Conservation (phyloP, 2,797 vertebrate species). For the Gouania willdenowi region DNA sequence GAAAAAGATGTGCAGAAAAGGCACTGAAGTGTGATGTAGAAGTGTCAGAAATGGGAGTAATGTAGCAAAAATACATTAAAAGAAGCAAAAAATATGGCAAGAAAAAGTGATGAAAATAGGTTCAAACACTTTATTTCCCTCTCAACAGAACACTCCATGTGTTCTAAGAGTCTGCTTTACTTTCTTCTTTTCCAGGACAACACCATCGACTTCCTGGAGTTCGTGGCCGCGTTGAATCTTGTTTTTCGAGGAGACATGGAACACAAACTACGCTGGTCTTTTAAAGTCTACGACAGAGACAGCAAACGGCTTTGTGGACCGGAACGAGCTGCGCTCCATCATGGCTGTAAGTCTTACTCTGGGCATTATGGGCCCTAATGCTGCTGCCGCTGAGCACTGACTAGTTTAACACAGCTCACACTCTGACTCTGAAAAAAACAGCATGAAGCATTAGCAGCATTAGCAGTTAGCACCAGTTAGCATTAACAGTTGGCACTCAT, state of each 20-base stretch:
- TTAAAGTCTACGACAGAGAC: constrained; percentile 61
- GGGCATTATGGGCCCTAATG: not conserved
- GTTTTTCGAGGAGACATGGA: constrained; percentile 57
- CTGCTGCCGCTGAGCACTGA: too few species aligned
- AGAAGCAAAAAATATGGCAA: too few species aligned
- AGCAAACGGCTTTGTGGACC: constrained; percentile 55
- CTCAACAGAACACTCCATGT: too few species aligned
- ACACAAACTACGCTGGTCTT: constrained; percentile 58
- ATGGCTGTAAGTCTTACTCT: constrained; percentile 26
- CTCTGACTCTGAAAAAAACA: too few species aligned
- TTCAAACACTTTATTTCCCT: not conserved
- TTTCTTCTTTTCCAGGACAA: constrained; percentile 64
- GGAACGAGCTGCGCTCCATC: constrained; percentile 45
- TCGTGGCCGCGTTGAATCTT: constrained; percentile 57
- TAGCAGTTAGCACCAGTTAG: too few species aligned
- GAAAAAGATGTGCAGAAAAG: too few species aligned
- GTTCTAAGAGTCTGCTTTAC: too few species aligned
- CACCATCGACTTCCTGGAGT: constrained; percentile 56
- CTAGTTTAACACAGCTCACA: too few species aligned
- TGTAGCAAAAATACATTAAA: not conserved
- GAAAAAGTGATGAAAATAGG: too few species aligned
- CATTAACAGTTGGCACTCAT: not conserved
- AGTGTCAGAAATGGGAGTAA: too few species aligned
- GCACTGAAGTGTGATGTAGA: too few species aligned
- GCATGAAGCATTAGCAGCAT: too few species aligned